Evolutionary conservation across 2,797 vertebrate species (phyloP).

Genomic region (Pogoniulus pusillus): DNA sequence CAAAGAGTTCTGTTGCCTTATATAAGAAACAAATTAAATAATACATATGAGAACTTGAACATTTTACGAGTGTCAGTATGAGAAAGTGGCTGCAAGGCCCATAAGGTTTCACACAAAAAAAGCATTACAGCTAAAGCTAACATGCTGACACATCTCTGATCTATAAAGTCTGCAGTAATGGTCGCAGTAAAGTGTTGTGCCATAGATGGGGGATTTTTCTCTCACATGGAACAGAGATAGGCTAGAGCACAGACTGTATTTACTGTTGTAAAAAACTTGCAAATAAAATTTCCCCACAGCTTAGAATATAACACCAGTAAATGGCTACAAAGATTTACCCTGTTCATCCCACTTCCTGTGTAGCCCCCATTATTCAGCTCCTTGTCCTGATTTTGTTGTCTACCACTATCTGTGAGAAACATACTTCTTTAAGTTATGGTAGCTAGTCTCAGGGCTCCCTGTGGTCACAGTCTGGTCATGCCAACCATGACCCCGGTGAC

Average conservation of each 20-base stretch:
- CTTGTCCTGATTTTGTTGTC: conserved; percentile 18
- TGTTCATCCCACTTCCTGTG: conserved; percentile 61
- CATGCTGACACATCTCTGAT: conserved; percentile 78
- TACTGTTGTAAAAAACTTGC: conserved; percentile 71
- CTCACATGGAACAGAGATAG: conserved; percentile 70
- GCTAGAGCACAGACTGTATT: conserved; percentile 65
- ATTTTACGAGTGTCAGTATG: conserved; percentile 74
- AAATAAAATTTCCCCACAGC: conserved; percentile 72
- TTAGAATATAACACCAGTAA: conserved; percentile 72
- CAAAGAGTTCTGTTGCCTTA: conserved; percentile 58
- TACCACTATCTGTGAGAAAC: background rate
- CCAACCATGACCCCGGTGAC: background rate
- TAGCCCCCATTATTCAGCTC: conserved; percentile 38
- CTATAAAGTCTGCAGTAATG: conserved; percentile 78
- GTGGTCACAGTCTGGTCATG: background rate
- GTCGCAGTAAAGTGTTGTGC: conserved; percentile 71
- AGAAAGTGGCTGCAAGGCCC: conserved; percentile 74
- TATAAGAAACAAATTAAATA: conserved; percentile 76
- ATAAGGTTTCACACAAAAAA: conserved; percentile 78
- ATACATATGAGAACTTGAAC: conserved; percentile 73
- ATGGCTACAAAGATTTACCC: conserved; percentile 64
- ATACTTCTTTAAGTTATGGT: background rate
- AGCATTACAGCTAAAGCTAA: conserved; percentile 73
- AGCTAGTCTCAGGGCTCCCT: background rate
- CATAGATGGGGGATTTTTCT: conserved; percentile 72